phyloP scores from a whole-genome alignment of 2,113 vertebrate species.

The Podarcis cretensis region DNA sequence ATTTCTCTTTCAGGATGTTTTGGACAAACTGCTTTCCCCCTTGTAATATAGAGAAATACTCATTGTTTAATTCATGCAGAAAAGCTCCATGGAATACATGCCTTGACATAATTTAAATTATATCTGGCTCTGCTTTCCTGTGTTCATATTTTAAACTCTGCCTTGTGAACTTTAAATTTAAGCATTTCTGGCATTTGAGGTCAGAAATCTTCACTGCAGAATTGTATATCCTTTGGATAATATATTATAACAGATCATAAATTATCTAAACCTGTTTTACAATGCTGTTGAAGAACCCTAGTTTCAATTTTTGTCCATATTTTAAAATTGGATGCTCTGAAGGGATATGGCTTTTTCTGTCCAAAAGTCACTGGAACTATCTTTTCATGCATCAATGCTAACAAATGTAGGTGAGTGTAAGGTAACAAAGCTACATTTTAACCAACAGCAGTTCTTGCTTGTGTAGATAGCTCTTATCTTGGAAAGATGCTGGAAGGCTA shows the following conservation, averaged over 20 bases:
- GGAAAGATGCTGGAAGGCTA: background rate
- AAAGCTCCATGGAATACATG: background rate
- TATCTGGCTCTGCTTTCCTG: background rate
- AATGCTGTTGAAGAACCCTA: background rate
- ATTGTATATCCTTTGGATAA: background rate
- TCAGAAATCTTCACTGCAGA: background rate
- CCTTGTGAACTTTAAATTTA: background rate
- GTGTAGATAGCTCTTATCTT: background rate
- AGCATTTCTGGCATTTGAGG: background rate
- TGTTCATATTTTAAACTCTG: conserved; percentile 10
- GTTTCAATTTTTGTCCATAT: background rate
- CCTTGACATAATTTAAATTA: background rate
- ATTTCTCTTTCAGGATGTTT: conserved; percentile 25
- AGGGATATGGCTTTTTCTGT: no score
- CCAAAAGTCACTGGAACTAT: background rate
- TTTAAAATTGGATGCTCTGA: background rate
- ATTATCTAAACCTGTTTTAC: background rate
- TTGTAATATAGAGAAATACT: background rate
- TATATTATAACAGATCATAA: background rate
- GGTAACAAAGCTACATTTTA: background rate
- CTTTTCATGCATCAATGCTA: background rate
- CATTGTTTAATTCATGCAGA: background rate
- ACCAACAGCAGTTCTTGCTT: background rate
- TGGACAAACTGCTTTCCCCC: background rate
- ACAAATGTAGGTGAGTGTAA: background rate